phyloP scores from a whole-genome alignment of 2,113 vertebrate species.

The Lepidothrix coronata region DNA sequence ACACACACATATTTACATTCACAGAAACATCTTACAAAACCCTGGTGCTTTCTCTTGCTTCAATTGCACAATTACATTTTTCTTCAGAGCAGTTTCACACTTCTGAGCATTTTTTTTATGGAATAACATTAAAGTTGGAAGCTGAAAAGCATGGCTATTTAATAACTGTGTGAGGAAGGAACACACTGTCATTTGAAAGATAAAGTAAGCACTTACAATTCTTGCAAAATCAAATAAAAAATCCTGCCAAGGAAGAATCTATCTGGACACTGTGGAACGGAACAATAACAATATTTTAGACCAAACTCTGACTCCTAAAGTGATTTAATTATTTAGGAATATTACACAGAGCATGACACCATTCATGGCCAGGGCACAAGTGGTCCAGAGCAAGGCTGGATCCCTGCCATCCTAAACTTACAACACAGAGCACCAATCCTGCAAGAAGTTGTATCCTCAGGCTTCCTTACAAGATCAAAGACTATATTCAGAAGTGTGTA shows the following conservation, averaged over 20 bases:
- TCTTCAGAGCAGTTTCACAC: background rate
- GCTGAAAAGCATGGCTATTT: background rate
- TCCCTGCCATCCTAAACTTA: background rate
- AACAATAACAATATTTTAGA: background rate
- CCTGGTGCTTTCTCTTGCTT: background rate
- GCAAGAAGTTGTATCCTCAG: background rate
- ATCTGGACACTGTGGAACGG: background rate
- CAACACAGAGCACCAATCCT: background rate
- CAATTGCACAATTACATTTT: background rate
- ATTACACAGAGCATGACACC: background rate
- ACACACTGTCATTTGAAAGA: background rate
- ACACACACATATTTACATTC: background rate
- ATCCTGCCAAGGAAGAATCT: background rate
- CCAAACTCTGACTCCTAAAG: background rate
- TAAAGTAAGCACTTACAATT: background rate
- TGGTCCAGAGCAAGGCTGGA: background rate
- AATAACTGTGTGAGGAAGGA: background rate
- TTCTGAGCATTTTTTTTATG: background rate
- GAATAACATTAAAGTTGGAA: background rate
- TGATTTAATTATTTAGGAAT: conserved; percentile 6
- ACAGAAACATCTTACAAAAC: background rate
- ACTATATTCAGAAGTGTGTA: background rate
- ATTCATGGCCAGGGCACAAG: background rate
- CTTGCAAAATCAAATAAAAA: conserved; percentile 23
- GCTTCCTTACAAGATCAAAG: background rate